These are phyloP conservation scores for Neelides folsomi DNA, from an alignment of 2,888 invertebrate species.

Conservation along the genomic window DNA sequence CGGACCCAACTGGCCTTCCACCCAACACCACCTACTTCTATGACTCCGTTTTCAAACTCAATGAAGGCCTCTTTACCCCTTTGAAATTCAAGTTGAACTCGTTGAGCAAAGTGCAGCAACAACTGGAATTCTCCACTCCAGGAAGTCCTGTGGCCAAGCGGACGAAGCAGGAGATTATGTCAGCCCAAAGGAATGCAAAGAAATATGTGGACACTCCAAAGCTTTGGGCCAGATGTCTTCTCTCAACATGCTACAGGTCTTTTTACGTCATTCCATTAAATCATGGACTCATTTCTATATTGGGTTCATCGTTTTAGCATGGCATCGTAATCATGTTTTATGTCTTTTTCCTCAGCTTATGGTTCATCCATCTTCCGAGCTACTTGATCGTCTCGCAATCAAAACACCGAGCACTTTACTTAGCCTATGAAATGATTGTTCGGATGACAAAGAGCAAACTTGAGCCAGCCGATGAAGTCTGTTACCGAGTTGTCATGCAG, in stretches of 20 bases:
- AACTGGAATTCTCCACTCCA: slow-evolving; percentile 39
- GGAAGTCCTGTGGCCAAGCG: slow-evolving; percentile 83
- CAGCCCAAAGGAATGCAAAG: slow-evolving; percentile 68
- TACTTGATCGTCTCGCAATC: slow-evolving; percentile 54
- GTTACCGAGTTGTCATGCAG: slow-evolving; percentile 97
- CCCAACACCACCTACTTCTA: slow-evolving; percentile 36
- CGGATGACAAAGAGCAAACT: slow-evolving; percentile 73
- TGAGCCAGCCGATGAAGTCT: slow-evolving; percentile 83
- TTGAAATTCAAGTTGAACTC: slow-evolving; percentile 21
- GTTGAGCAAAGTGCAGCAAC: slow-evolving; percentile 21
- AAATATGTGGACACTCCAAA: slow-evolving; percentile 56
- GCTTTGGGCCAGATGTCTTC: slow-evolving; percentile 80
- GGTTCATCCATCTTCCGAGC: slow-evolving; percentile 91
- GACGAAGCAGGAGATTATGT: slow-evolving; percentile 88
- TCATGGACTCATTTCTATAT: background rate
- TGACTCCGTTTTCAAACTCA: slow-evolving; percentile 29
- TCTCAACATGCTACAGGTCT: slow-evolving; percentile 67
- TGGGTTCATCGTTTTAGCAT: too few species aligned
- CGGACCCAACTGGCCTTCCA: slow-evolving; percentile 51
- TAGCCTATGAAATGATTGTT: slow-evolving; percentile 74
- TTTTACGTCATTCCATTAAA: background rate
- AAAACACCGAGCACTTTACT: slow-evolving; percentile 60
- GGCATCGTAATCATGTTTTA: slow-evolving; percentile 5
- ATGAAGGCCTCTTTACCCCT: slow-evolving; percentile 26
- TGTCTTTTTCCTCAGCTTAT: slow-evolving; percentile 52